Evolutionary conservation across 2,888 invertebrate genomes (phyloP), one percentile per base, ranked within the genome.

Genomic region (Aporophyla lueneburgensis): DNA sequence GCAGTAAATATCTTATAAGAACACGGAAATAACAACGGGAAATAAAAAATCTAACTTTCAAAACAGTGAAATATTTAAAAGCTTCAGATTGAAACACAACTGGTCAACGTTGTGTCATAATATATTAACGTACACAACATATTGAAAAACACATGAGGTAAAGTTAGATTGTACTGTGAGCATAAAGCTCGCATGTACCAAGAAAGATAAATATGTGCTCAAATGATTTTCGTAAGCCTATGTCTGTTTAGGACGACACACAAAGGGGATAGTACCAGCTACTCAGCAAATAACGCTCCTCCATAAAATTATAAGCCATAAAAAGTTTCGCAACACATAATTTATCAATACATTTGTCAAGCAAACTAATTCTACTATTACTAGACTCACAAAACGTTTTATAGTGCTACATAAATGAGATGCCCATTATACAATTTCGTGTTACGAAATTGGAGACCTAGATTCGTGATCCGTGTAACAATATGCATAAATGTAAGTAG

Each of bases 161-260:
- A 86, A 84, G 62, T 74, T 71, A n/a, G 53, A 69, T 51, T n/a
- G 54, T 59, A 58, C 14, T n/a, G 54, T 46, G 73, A 53, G 53
- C 63, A 77, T 84, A 84, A 81, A 83, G 62, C 71, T 73, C 12
- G 46, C 21, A 74, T 71, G 73, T 87, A 78, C 71, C 61, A n/a
- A 69, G 21, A 72, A 87, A 88, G 87, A 83, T 85, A 88, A 87
- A 87, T 85, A 88, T 88, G 71, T 88, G 62, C 79, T 76, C 24
- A 83, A 87, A 78, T 87, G 77, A 85, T 88, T 88, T 85, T 71
- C 59, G 71, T 80, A 74, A 79, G 81, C 79, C 80, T 62, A 21
- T 87, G 83, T 87, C 89, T 88, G 89, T 88, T 88, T 87, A 87
- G 86, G 86, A 87, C 80, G 65, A 63, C 69, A 69, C 71, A 81